Evolutionary conservation across 1,140 invertebrate genomes (phyloP), one percentile per base, ranked within the genome.

Genomic region (Cydia splendana): DNA sequence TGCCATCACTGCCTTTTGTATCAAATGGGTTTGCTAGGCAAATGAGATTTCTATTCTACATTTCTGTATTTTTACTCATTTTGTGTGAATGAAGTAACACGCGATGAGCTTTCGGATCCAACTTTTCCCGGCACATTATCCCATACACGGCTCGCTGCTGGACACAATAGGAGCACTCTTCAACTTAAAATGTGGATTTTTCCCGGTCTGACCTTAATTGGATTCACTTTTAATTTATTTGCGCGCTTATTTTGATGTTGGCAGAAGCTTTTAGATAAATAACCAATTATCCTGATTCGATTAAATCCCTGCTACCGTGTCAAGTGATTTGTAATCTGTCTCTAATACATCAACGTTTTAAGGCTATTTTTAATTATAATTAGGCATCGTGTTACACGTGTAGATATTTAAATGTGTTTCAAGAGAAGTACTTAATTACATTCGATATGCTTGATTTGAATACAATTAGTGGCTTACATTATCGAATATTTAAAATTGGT

Each of bases 141-240:
- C 57, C 57, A 62, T 24, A 62, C 5, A 57, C 53, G 53, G 18
- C 20, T 62, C 28, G 67, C n/a, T 28, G 38, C 28, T 62, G 57
- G 57, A 65, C 79, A 83, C 80, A 84, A 85, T 81, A 83, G 75
- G 73, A 69, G 75, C 65, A 75, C 80, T 81, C 79, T 69, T 75
- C 78, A 71, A 65, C 76, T 77, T 77, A 81, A 84, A 84, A 82
- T 75, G 76, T 73, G 77, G 78, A 80, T 84, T 85, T 85, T 87
- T 88, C 84, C 87, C 88, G 81, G 80, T 85, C 83, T 82, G 78
- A 76, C 84, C 85, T 85, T 91, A 91, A 91, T 91, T 88, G 85
- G 87, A 90, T 91, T 89, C 86, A 84, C 83, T 91, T 90, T 89
- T 91, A 91, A 91, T 91, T 92, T 91, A 90, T 91, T 91, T 88